Evolutionary conservation across 92 coral and sea anemone species (phyloP), one percentile per base, ranked within the genome.

Genomic region (Umimayanthus kanabou): DNA sequence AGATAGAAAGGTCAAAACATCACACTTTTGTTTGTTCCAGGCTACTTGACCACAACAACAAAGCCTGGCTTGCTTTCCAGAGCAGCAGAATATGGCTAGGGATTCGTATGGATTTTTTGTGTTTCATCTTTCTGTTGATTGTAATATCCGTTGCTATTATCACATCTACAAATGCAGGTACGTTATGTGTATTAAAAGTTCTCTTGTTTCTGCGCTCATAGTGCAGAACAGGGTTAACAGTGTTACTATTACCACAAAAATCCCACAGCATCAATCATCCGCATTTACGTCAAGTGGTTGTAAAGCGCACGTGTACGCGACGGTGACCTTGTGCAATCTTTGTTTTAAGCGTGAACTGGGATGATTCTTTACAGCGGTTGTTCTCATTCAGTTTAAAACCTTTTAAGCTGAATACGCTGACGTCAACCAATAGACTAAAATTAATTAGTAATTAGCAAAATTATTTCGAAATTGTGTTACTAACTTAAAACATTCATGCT

Each of bases 21-120:
- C 50, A 47, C 9, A 23, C 15, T 14, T 57, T 78, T 78, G 6
- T 26, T 26, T n/a, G 33, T 80, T 58, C 14, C 73, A 80, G 85
- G 10, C 53, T 57, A 8, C 85, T 80, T 61, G 85, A 80, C 49
- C 20, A 80, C 73, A 80, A 80, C 85, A 80, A 80, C 85, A 80
- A 58, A 37, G 85, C 85, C 28, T 80, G 85, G 85, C 85, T 80
- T 18, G 85, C 85, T 23, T 80, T 80, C 45, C 85, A 80, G 42
- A 53, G 72, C 72, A 80, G 85, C 53, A 57, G 85, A 47, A 58
- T 55, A 16, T 80, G 85, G 85, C 85, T 80, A 10, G 85, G 85
- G 53, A 80, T 80, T 25, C 70, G 85, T 3, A 80, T 80, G 85
- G 85, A 80, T 3, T 80, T 80, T 37, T 43, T 80, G n/a, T 80